A percentile compares a stretch with the other conserved stretches of the same genome.
Conservation (phyloP, 2,113 vertebrate species). For the Pelvicachromis taeniatus region DNA sequence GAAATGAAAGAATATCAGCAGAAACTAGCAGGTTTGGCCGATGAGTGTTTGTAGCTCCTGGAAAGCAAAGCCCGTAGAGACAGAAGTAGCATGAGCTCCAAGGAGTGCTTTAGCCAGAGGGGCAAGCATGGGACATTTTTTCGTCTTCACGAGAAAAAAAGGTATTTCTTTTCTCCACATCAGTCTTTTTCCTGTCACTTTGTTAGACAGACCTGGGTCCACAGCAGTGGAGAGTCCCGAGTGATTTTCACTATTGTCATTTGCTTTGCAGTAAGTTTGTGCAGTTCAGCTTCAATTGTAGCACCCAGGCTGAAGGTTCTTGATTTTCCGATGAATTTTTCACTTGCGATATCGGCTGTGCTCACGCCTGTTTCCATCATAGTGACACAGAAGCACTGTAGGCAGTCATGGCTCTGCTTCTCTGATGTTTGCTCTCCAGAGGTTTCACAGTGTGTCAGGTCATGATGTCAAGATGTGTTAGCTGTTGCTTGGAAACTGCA, state of each 20-base stretch:
- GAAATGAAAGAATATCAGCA: background rate
- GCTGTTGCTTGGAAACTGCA: conserved; percentile 12
- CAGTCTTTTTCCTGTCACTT: background rate
- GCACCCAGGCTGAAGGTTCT: background rate
- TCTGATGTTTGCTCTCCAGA: background rate
- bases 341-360: background rate
- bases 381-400: background rate
- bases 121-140: background rate
- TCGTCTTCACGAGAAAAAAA: background rate
- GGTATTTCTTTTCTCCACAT: background rate
- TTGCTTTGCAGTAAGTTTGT: background rate
- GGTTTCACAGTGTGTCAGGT: background rate
- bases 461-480: background rate
- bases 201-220: background rate
- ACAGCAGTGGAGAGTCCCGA: background rate
- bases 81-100: background rate
- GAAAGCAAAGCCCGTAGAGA: background rate
- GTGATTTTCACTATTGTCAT: background rate
- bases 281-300: background rate
- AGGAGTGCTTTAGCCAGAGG: background rate
- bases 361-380: background rate
- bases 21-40: background rate
- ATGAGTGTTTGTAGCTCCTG: background rate
- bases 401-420: background rate
- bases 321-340: background rate